A percentile compares a stretch with the other conserved stretches of the same genome.
Evolutionary conservation across 2,113 vertebrate species (phyloP).

Genomic region (Erythrocercus mccallii): DNA sequence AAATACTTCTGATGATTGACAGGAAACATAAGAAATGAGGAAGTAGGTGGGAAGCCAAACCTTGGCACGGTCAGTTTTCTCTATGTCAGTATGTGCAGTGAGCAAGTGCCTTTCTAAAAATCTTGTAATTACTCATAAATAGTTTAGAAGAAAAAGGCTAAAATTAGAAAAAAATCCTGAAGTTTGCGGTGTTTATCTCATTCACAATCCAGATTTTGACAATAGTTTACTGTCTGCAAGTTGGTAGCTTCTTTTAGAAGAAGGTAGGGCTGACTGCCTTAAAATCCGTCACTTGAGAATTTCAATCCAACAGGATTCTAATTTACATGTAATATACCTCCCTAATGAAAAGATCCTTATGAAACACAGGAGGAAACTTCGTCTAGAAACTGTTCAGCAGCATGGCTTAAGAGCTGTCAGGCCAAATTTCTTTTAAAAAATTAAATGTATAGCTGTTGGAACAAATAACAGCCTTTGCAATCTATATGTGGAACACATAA

Average conservation of each 20-base stretch:
- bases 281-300: background rate
- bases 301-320: background rate
- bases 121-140: background rate
- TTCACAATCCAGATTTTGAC: background rate
- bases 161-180: background rate
- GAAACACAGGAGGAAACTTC: background rate
- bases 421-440: background rate
- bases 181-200: background rate
- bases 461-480: background rate
- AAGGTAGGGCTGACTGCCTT: background rate
- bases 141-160: background rate
- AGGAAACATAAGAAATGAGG: background rate
- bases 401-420: background rate
- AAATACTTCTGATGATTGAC: background rate
- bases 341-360: background rate
- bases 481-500: background rate
- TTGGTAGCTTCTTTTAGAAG: background rate
- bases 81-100: background rate
- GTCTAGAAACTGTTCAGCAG: background rate
- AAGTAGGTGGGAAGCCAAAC: background rate
- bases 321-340: background rate
- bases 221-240: background rate
- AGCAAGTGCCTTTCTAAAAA: background rate
- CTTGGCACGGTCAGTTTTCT: background rate
- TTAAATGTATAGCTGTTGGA: background rate